Conservation (phyloP, 2,888 invertebrate genomes). For the Hydraecia micacea region DNA sequence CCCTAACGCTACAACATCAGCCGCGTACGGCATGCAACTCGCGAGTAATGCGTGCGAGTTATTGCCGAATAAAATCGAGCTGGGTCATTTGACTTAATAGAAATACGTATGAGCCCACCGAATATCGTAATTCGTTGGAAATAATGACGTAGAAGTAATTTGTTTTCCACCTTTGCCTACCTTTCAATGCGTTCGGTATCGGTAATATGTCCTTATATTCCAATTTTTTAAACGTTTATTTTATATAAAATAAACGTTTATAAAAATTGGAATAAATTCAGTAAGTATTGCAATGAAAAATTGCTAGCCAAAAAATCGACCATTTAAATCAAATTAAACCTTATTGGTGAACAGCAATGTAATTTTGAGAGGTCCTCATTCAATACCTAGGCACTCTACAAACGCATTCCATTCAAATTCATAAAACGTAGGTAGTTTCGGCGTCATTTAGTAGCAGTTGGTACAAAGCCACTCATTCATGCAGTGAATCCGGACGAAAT, state of each 20-base stretch:
- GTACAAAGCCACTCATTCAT: constrained; percentile 78
- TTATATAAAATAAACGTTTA: background rate
- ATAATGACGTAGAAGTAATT: constrained; percentile 66
- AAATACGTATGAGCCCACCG: constrained; percentile 71
- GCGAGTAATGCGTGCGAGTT: constrained; percentile 76
- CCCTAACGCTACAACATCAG: constrained; percentile 69
- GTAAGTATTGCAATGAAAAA: constrained; percentile 1
- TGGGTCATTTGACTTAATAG: constrained; percentile 81
- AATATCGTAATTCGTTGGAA: constrained; percentile 71
- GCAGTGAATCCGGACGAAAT: constrained; percentile 79
- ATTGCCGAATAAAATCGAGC: constrained; percentile 81
- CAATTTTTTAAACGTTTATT: too few relatives aligned
- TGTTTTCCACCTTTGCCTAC: constrained; percentile 18
- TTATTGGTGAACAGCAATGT: constrained; percentile 45
- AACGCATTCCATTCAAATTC: constrained; percentile 71
- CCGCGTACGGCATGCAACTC: constrained; percentile 54
- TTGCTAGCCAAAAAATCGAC: background rate
- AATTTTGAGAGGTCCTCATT: constrained; percentile 51
- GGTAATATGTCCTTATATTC: background rate
- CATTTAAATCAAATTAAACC: constrained; percentile 37
- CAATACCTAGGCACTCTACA: constrained; percentile 60
- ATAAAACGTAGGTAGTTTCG: constrained; percentile 71
- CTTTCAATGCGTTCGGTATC: background rate
- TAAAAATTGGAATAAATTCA: constrained; percentile 4
- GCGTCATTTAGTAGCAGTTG: constrained; percentile 70